These are phyloP conservation scores for Sminthurides bifidus DNA, from an alignment of 1,140 invertebrate genomes.

Conservation along the genomic window DNA sequence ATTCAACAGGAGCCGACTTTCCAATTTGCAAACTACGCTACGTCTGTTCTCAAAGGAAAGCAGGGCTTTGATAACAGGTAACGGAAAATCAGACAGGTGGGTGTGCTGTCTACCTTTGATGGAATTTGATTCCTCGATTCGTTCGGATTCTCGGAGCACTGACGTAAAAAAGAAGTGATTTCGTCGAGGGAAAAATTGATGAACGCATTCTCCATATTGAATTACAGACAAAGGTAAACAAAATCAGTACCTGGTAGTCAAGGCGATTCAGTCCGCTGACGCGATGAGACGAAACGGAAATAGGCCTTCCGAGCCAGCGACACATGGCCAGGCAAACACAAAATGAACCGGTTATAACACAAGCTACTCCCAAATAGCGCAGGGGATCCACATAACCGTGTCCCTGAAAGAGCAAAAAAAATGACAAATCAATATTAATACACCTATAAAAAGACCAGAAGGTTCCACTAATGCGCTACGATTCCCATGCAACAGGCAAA, in stretches of 20 bases:
- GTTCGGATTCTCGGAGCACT: too few species aligned
- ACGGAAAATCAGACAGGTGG: too few species aligned
- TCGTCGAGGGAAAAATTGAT: too few species aligned
- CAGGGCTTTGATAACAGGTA: too few species aligned
- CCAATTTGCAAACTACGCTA: too few species aligned
- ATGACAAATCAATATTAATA: neutral
- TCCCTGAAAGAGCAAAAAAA: slow-evolving; percentile 18
- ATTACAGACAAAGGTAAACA: too few species aligned
- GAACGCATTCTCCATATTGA: too few species aligned
- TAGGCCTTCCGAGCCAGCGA: slow-evolving; percentile 56
- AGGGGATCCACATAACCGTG: slow-evolving; percentile 50
- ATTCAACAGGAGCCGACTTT: too few species aligned
- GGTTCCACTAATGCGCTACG: neutral
- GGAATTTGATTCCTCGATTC: too few species aligned
- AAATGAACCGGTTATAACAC: slow-evolving; percentile 57
- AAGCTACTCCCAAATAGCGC: slow-evolving; percentile 58
- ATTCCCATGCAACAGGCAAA: neutral
- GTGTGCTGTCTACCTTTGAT: too few species aligned
- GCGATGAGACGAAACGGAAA: slow-evolving; percentile 33
- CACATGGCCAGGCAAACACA: slow-evolving; percentile 55
- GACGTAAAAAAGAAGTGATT: too few species aligned
- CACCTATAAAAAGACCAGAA: neutral
- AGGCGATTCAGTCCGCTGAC: neutral
- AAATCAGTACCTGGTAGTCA: slow-evolving; percentile 7
- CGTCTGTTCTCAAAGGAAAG: too few species aligned